Conservation (phyloP, 1,140 invertebrate genomes). For the Copidosoma floridanum region DNA sequence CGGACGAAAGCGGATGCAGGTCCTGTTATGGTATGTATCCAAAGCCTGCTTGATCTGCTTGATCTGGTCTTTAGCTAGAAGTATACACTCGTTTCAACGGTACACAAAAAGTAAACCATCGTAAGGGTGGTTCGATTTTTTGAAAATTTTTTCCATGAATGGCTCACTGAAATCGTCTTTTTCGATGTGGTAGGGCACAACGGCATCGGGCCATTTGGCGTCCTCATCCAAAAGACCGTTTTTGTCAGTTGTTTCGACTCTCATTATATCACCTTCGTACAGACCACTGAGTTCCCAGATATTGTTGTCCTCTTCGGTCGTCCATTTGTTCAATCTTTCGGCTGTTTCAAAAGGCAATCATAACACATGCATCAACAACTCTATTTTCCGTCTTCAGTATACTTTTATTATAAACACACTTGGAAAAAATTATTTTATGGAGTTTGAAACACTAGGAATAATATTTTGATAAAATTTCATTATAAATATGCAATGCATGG, state of each 20-base stretch:
- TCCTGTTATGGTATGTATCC: constrained; percentile 59
- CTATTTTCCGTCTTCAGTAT: no score
- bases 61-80: constrained; percentile 54
- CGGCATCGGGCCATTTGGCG: constrained; percentile 63
- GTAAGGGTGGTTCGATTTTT: no score
- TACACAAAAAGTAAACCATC: no score
- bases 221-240: constrained; percentile 64
- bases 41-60: constrained; percentile 53
- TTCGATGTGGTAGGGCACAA: constrained; percentile 65
- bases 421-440: no score
- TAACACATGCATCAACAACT: no score
- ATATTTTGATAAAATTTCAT: no score
- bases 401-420: no score
- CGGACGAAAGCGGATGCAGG: constrained; percentile 63
- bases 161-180: constrained; percentile 65
- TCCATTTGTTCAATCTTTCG: constrained; percentile 40
- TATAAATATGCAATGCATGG: no score
- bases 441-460: no score
- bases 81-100: no score
- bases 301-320: constrained; percentile 38
- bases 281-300: constrained; percentile 62
- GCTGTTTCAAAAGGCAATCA: constrained; percentile 28
- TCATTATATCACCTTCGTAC: constrained; percentile 63
- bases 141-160: no score
- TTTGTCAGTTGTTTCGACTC: constrained; percentile 37